Base-by-base conservation (phyloP, 2,113 vertebrate species). In the Pedionomus torquatus region DNA sequence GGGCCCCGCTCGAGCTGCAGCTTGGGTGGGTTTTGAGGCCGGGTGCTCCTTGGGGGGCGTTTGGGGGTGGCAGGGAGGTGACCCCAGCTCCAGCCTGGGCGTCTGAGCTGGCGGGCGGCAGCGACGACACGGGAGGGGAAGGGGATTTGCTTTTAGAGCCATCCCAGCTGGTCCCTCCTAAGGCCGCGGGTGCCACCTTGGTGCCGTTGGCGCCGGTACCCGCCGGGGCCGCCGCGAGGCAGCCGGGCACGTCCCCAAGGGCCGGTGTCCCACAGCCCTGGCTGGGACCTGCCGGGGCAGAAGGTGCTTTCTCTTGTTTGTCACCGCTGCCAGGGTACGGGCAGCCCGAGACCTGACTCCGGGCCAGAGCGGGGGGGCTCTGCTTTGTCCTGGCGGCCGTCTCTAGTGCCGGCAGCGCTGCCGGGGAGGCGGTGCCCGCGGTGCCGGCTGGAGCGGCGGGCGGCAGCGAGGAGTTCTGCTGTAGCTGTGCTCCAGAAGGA, bases 401-500 rank as follows among this genome's bases (percentile, higher is more conserved):
- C 84, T 96, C 97, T 96, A 96, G 6, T 4, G 95, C 49, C 68
- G 96, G 33, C 55, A 89, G 81, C 61, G 97, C 52, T 74, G 96
- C 25, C 39, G 96, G 81, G 95, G 96, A 23, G 91, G 91, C 15
- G 95, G 88, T 10, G 66, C 91, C 63, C 5, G 97, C 24, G 89
- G 90, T 90, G 71, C 87, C 37, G 52, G 89, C 52, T 43, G 97
- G 85, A 26, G 91, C 14, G 55, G 92, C 11, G 97, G 97, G 24
- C 63, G 76, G 96, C 96, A 84, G 77, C 33, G 92, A 1, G 97
- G 97, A 21, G 77, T 80, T 84, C 90, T 97, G 98, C 98, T 98
- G 98, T 98, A 98, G 95, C 87, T 99, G 98, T 98, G 98, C 91
- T 98, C 98, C 91, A 96, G 96, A 43, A 95, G 96, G 83, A 98